Conservation (phyloP, 2,888 invertebrate species). For the Philonicus albiceps region DNA sequence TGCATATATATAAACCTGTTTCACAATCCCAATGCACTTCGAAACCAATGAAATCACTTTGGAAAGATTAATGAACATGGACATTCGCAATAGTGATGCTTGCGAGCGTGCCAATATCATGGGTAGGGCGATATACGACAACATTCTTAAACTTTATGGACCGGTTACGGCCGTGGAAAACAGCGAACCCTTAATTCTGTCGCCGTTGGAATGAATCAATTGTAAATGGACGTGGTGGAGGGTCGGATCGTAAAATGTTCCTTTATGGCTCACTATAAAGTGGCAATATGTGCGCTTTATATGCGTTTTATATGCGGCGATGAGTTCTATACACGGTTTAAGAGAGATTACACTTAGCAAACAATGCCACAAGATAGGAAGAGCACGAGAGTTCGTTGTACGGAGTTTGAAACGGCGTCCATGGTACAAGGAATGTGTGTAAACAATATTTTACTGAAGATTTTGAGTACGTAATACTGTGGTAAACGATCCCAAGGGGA, state of each 20-base stretch:
- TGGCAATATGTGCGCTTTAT: not conserved
- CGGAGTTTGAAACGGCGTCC: not conserved
- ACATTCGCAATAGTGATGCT: not conserved
- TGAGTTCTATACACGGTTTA: not conserved
- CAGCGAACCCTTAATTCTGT: not conserved
- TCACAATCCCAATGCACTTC: not conserved
- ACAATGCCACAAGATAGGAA: not conserved
- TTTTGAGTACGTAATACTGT: not conserved
- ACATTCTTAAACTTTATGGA: not conserved
- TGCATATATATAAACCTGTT: not conserved
- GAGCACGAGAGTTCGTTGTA: not conserved
- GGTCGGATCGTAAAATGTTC: not conserved
- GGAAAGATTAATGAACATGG: not conserved
- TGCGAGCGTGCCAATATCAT: not conserved
- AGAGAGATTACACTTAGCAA: not conserved
- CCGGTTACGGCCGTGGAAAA: not conserved
- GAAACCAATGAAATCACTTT: not conserved
- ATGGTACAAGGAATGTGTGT: not conserved
- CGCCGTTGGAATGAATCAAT: not conserved
- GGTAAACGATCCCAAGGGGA: not conserved
- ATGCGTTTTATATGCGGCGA: not conserved
- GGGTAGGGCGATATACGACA: not conserved
- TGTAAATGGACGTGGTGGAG: not conserved
- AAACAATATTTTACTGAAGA: not conserved
- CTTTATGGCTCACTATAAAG: constrained; percentile 8